A percentile compares a stretch with the other conserved stretches of the same genome.
phyloP scores from a whole-genome alignment of 2,113 vertebrate species.

The Thryonomys swinderianus region DNA sequence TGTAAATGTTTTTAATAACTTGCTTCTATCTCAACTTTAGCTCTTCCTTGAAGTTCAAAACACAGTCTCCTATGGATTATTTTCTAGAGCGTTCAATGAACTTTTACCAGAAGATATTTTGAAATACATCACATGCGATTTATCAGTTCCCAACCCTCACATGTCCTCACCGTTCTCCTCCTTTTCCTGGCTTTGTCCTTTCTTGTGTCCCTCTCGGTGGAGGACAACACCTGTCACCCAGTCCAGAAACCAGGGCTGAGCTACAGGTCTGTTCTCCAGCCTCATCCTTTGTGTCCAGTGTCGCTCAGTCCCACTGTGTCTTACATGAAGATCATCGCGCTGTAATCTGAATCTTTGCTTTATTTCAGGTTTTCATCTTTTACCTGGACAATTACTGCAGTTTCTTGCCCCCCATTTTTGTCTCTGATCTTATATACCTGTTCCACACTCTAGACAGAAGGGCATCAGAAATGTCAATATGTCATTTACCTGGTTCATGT shows the following conservation, averaged over 20 bases:
- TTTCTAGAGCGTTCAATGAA: constrained; percentile 1
- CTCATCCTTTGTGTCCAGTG: neutral
- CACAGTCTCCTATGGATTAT: neutral
- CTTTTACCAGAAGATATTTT: constrained; percentile 19
- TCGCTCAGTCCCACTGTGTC: neutral
- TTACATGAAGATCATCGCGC: neutral
- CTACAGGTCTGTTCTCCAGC: too few species aligned
- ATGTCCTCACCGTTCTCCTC: neutral
- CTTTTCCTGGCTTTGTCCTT: neutral
- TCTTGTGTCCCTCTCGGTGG: neutral
- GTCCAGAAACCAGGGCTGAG: neutral
- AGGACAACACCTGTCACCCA: neutral
- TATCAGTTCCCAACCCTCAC: neutral
- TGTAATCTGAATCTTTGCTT: neutral
- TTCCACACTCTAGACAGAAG: neutral
- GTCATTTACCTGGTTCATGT: neutral
- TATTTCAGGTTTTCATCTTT: neutral
- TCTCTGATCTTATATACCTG: neutral
- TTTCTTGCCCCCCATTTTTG: neutral
- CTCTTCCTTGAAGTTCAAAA: constrained; percentile 65
- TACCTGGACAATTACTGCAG: neutral
- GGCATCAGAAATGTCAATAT: neutral
- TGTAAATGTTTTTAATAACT: constrained; percentile 74
- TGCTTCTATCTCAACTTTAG: constrained; percentile 55
- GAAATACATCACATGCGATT: neutral